Evolutionary conservation across 2,113 vertebrate species (phyloP), one percentile per base, ranked within the genome.

Genomic region (Riparia riparia): DNA sequence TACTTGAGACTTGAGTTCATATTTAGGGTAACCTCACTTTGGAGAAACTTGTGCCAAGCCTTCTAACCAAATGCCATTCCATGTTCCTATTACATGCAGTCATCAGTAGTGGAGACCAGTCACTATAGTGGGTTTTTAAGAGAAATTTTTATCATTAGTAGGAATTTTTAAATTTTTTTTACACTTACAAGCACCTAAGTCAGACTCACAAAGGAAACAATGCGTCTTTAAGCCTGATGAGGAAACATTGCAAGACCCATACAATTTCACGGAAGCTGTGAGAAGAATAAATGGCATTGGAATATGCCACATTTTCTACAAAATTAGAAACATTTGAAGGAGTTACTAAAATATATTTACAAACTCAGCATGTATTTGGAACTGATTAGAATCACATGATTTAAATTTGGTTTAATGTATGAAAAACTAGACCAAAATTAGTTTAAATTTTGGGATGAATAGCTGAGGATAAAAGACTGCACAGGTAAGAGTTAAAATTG

Each of bases 221-320:
- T 44, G 9, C 5, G 28, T 51, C 39, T 63, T 65, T 61, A 71
- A 45, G 12, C 5, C 32, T 82, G 29, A 28, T 41, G 21, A 86
- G 26, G 34, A 82, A 64, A 39, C 0, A 0, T 5, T 28, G 14
- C 32, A 71, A 71, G 60, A 66, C 17, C 17, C 5, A 0, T 4
- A 68, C 3, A 37, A 39, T 82, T 89, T 79, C 61, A 76, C 31
- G 34, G 57, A 57, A 74, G 19, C 6, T 44, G 24, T 50, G 51
- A 71, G 21, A 92, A 66, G 51, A 76, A 72, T 41, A 82, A 82
- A 69, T 29, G 5, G 2, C 2, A 2, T 28, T 53, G 17, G 17
- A 4, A 76, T 72, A 61, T 64, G 6, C 6, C 25, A 1, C 0
- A 0, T 57, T 86, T 87, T 28, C 19, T 56, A 41, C 8, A 88